These are phyloP conservation scores for Diuraphis noxia DNA, from an alignment of 1,140 invertebrate species.

Conservation along the genomic window DNA sequence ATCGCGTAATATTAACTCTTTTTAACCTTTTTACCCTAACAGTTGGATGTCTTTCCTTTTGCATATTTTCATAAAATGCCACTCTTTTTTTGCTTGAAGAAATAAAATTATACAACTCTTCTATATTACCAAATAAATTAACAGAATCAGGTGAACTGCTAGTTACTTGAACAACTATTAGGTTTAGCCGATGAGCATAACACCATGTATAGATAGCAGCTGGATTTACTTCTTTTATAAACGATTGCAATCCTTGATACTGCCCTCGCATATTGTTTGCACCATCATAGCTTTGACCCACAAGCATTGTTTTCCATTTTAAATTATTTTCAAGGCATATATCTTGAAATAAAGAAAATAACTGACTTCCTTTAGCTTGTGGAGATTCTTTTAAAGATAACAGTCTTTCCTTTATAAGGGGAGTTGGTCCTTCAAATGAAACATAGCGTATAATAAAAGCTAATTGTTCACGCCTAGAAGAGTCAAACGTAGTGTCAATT, in stretches of 20 bases:
- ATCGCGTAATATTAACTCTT: not conserved
- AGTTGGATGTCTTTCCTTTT: not conserved
- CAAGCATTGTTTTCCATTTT: not conserved
- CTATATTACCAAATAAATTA: not conserved
- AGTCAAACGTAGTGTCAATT: not conserved
- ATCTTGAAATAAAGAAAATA: not conserved
- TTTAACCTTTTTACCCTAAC: not conserved
- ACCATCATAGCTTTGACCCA: not conserved
- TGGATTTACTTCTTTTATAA: not conserved
- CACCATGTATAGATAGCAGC: no score
- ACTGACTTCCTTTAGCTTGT: not conserved
- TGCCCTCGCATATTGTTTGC: not conserved
- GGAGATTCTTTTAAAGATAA: not conserved
- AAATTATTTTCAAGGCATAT: conserved; percentile 5
- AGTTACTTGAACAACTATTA: not conserved
- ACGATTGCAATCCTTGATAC: not conserved
- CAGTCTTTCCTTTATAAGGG: not conserved
- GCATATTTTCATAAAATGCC: not conserved
- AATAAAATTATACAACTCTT: not conserved
- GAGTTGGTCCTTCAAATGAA: not conserved
- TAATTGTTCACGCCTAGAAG: not conserved
- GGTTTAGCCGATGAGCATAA: no score
- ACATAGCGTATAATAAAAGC: conserved; percentile 8
- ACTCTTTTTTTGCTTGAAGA: not conserved
- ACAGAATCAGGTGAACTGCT: not conserved